Evolutionary conservation across 1,140 invertebrate species (phyloP), one percentile per base, ranked within the genome.

Genomic region (Eurytemora carolleeae): DNA sequence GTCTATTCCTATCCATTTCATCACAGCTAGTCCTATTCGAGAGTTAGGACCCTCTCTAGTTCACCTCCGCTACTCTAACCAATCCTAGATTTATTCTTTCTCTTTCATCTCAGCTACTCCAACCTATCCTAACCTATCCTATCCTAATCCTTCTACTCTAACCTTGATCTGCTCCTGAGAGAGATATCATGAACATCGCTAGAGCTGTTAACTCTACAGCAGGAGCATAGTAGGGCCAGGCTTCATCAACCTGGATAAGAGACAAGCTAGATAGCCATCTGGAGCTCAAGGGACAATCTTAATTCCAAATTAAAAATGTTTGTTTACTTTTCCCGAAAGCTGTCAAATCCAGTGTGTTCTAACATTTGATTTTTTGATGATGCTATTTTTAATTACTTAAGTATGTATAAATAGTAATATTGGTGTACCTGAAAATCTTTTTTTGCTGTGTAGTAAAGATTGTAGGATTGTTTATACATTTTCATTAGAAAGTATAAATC

Each of bases 401-500:
- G n/a, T 15, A 15, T n/a, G 15, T n/a, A 52, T 52, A 52, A 15
- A 52, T 15, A n/a, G 15, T 44, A 20, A 55, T 7, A 55, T 21
- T 55, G 12, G n/a, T 21, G 12, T 20, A 61, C 59, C 59, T 61
- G 59, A 57, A 62, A 62, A 22, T 62, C 60, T 57, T 55, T 62
- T 23, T 62, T 62, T 22, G 25, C 52, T 24, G 18, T 22, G 26
- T 62, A 53, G 24, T 58, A 62, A 24, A 19, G 25, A 54, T 7
- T 86, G 73, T 92, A 95, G 1, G 95, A 89, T 58, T 86, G 75
- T 64, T 83, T 80, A 74, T 97, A 98, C 67, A 94, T 82, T 12
- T 91, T 87, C 71, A 98, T 92, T 78, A 98, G 82, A 70, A 98
- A 97, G 71, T 88, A 92, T 0, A 98, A 73, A 74, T 99, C 95